Percentiles rank a stretch among this genome's conserved stretches.
Conservation (phyloP, 2,797 vertebrate species). For the Aplochiton taeniatus region DNA sequence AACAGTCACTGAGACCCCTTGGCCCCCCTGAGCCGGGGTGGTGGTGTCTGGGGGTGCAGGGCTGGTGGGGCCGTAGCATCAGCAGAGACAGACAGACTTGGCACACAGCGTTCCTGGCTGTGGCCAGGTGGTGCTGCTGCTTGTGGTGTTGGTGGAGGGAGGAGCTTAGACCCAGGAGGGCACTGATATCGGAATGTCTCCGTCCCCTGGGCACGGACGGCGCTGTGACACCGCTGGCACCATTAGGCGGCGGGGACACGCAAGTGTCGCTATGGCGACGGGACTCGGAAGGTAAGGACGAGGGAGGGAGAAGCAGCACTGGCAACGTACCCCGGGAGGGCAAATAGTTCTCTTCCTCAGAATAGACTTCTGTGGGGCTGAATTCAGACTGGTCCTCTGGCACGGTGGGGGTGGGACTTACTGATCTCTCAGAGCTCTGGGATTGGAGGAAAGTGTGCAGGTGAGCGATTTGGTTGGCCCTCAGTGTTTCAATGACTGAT, state of each 20-base stretch:
- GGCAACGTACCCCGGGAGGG: slow-evolving; percentile 24
- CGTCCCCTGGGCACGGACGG: slow-evolving; percentile 40
- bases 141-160: slow-evolving; percentile 47
- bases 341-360: slow-evolving; percentile 37
- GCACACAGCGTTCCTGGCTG: slow-evolving; percentile 51
- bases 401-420: slow-evolving; percentile 44
- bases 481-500: slow-evolving; percentile 64
- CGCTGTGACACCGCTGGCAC: slow-evolving; percentile 17
- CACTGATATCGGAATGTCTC: slow-evolving; percentile 71
- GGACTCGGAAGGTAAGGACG: slow-evolving; percentile 38
- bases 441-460: slow-evolving; percentile 52
- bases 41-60: slow-evolving; percentile 40
- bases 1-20: slow-evolving; percentile 46
- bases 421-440: slow-evolving; percentile 39
- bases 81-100: slow-evolving; percentile 63
- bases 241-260: slow-evolving; percentile 30
- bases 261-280: slow-evolving; percentile 68
- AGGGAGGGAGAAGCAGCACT: slow-evolving; percentile 31
- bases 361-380: slow-evolving; percentile 29
- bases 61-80: slow-evolving; percentile 48
- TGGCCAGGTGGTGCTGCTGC: slow-evolving; percentile 30
- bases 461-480: slow-evolving; percentile 47
- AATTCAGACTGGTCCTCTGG: slow-evolving; percentile 38
- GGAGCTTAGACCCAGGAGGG: slow-evolving; percentile 53
- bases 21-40: slow-evolving; percentile 18